Percentiles rank a stretch among this genome's conserved stretches.
Conservation (phyloP, 2,888 invertebrate species). For the Drosophila gaucha region DNA sequence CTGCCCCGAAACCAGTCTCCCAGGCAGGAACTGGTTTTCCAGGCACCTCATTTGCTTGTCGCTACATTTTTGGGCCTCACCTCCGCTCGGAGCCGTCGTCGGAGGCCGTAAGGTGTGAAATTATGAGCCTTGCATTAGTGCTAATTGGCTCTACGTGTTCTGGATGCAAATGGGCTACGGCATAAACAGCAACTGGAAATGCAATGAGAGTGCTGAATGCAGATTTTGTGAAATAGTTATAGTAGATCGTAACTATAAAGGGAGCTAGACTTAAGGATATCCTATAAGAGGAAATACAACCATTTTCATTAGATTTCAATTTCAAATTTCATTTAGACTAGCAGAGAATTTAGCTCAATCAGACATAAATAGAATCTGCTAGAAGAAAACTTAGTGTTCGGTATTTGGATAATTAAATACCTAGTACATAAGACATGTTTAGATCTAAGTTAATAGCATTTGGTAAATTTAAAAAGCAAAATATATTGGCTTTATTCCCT, state of each 20-base stretch:
- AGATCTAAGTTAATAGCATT: too few species aligned
- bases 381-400: too few species aligned
- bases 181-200: constrained; percentile 3
- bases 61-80: constrained; percentile 15
- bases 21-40: constrained; percentile 49
- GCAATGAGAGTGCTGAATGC: constrained; percentile 5
- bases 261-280: not conserved
- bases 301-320: too few species aligned
- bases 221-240: not conserved
- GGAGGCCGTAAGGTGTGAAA: constrained; percentile 66
- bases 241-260: not conserved
- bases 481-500: too few species aligned
- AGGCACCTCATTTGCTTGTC: constrained; percentile 34
- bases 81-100: constrained; percentile 21
- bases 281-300: not conserved
- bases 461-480: too few species aligned
- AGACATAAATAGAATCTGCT: too few species aligned
- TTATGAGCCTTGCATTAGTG: constrained; percentile 70
- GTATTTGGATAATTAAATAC: too few species aligned
- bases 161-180: constrained; percentile 39
- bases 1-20: not conserved
- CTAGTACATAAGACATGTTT: too few species aligned
- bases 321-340: too few species aligned
- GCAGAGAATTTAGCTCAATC: too few species aligned
- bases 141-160: constrained; percentile 59